These are phyloP conservation scores for Aplysina aerophoba DNA, from an alignment of 37 sponge, comb jelly and placozoan genomes.

Conservation along the genomic window DNA sequence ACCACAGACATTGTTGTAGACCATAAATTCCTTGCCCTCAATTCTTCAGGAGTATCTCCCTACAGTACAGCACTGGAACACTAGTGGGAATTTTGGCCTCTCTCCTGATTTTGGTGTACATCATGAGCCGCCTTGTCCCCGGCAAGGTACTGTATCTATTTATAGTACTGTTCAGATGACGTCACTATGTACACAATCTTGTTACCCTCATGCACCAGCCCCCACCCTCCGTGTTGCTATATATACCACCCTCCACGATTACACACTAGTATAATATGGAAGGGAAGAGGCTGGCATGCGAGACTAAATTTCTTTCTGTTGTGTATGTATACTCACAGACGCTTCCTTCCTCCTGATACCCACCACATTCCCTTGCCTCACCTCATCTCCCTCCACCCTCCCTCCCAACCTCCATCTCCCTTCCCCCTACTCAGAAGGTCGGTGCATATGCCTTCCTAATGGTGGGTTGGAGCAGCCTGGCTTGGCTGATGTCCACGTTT, in stretches of 20 bases:
- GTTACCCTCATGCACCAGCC: neutral
- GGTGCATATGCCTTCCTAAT: slow-evolving; percentile 28
- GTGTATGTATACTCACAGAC: neutral
- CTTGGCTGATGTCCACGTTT: neutral
- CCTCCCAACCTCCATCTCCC: neutral
- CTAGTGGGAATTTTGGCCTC: slow-evolving; percentile 72
- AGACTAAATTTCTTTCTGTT: too few relatives aligned
- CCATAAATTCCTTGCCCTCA: too few relatives aligned
- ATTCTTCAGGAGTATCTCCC: slow-evolving; percentile 47
- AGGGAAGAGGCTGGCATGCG: too few relatives aligned
- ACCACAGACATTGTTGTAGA: too few relatives aligned
- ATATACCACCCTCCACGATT: neutral
- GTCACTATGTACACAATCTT: too few relatives aligned
- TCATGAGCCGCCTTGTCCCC: slow-evolving; percentile 69
- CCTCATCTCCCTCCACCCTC: neutral
- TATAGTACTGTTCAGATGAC: neutral
- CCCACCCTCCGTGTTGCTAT: neutral
- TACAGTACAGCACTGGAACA: slow-evolving; percentile 63
- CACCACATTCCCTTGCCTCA: neutral
- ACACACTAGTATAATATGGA: too few relatives aligned
- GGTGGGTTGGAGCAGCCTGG: slow-evolving; percentile 10
- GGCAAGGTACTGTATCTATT: slow-evolving; percentile 23
- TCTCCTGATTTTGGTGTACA: slow-evolving; percentile 62
- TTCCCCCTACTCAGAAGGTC: neutral
- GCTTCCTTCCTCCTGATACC: neutral